Conservation (phyloP, 2,797 vertebrate species). For the Myripristis jacobus region DNA sequence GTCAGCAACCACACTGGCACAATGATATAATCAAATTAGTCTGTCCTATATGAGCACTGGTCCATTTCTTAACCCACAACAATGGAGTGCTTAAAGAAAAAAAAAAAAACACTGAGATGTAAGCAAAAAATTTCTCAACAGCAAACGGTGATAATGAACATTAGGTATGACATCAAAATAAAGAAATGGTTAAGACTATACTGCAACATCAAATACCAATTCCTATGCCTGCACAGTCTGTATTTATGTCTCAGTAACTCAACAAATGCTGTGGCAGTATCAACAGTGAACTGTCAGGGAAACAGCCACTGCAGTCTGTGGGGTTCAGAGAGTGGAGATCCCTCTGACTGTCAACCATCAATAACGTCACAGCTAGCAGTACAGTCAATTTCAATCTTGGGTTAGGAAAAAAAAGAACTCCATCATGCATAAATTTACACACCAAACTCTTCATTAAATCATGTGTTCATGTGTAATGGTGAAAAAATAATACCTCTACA, state of each 20-base stretch:
- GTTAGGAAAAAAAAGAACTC: background rate
- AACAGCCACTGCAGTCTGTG: background rate
- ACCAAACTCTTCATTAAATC: background rate
- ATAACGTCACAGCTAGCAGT: slow-evolving; percentile 3
- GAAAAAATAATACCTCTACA: background rate
- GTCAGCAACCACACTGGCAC: background rate
- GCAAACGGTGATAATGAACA: slow-evolving; percentile 11
- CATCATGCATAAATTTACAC: slow-evolving; percentile 11
- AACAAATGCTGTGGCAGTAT: background rate
- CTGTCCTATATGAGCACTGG: slow-evolving; percentile 29
- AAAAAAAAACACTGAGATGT: background rate
- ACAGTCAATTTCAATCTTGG: slow-evolving; percentile 4
- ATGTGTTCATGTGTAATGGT: background rate
- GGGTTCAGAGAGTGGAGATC: background rate
- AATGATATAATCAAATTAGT: background rate
- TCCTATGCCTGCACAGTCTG: slow-evolving; percentile 28
- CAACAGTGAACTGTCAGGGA: slow-evolving; percentile 6
- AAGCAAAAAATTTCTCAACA: slow-evolving; percentile 15
- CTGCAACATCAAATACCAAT: slow-evolving; percentile 20
- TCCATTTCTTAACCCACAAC: slow-evolving; percentile 21
- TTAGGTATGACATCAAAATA: slow-evolving; percentile 18
- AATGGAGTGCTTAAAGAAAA: slow-evolving; percentile 53
- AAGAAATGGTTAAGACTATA: slow-evolving; percentile 24
- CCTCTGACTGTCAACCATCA: background rate
- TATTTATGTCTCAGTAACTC: background rate